Evolutionary conservation across 2,113 vertebrate species (phyloP).

Genomic region (Platanista minor): DNA sequence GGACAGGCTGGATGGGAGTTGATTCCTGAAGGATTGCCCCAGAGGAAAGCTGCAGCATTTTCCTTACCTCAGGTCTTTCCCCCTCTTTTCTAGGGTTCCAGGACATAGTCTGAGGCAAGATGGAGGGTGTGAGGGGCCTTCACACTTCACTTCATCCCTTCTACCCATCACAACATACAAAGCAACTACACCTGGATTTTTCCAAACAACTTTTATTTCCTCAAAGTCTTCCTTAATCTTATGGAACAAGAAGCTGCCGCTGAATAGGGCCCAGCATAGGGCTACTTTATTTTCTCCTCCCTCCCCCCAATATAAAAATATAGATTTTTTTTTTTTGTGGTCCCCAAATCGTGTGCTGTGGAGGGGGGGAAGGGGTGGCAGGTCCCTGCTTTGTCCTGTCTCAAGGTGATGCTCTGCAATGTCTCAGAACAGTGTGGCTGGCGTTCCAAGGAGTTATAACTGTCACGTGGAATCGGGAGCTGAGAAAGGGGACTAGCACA

Average conservation of each 20-base stretch:
- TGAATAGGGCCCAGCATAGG: conserved; percentile 67
- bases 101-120: conserved; percentile 74
- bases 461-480: conserved; percentile 47
- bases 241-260: conserved; percentile 73
- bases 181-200: conserved; percentile 73
- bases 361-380: conserved; percentile 59
- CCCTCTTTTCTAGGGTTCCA: conserved; percentile 74
- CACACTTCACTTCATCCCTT: conserved; percentile 63
- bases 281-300: conserved; percentile 63
- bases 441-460: neutral
- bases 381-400: conserved; percentile 35
- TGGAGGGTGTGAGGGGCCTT: conserved; percentile 72
- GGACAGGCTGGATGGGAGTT: neutral
- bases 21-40: neutral
- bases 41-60: conserved; percentile 35
- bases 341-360: conserved; percentile 73
- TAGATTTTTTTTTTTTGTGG: conserved; percentile 64
- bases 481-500: neutral
- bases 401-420: conserved; percentile 15
- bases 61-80: conserved; percentile 71
- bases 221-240: conserved; percentile 73
- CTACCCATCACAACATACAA: conserved; percentile 71
- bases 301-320: conserved; percentile 70
- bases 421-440: conserved; percentile 28
- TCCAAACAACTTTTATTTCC: conserved; percentile 78